A percentile compares a stretch with the other conserved stretches of the same genome.
Conservation (phyloP, 2,797 vertebrate genomes). For the Leucoraja ocellata region DNA sequence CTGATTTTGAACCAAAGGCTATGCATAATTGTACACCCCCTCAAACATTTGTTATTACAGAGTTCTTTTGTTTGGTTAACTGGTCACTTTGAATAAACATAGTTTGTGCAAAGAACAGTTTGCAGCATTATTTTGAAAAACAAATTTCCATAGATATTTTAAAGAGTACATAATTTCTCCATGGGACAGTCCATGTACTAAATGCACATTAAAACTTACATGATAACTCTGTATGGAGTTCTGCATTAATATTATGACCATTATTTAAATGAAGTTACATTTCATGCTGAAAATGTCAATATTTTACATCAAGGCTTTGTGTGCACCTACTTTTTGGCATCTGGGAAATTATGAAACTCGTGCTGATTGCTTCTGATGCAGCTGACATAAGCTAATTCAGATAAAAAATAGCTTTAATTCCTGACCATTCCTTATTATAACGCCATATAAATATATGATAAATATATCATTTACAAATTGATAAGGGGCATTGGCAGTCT, state of each 20-base stretch:
- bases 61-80: conserved; percentile 63
- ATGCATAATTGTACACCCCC: conserved; percentile 58
- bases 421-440: neutral
- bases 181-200: neutral
- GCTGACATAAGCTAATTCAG: conserved; percentile 7
- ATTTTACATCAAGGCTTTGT: neutral
- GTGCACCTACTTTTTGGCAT: neutral
- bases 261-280: neutral
- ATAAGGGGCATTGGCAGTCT: neutral
- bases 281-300: neutral
- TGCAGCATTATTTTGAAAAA: conserved; percentile 28
- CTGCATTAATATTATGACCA: neutral
- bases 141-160: conserved; percentile 21
- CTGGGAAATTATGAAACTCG: neutral
- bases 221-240: neutral
- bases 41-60: conserved; percentile 60
- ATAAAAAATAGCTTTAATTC: neutral
- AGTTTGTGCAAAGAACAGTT: conserved; percentile 61
- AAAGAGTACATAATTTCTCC: conserved; percentile 21
- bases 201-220: neutral
- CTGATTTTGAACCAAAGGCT: conserved; percentile 31
- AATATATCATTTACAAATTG: neutral
- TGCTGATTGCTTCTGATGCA: neutral
- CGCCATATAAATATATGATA: too few relatives aligned
- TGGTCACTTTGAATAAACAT: conserved; percentile 57